Base-by-base conservation (phyloP, 2,888 invertebrate genomes). In the Oscheius sp. region DNA sequence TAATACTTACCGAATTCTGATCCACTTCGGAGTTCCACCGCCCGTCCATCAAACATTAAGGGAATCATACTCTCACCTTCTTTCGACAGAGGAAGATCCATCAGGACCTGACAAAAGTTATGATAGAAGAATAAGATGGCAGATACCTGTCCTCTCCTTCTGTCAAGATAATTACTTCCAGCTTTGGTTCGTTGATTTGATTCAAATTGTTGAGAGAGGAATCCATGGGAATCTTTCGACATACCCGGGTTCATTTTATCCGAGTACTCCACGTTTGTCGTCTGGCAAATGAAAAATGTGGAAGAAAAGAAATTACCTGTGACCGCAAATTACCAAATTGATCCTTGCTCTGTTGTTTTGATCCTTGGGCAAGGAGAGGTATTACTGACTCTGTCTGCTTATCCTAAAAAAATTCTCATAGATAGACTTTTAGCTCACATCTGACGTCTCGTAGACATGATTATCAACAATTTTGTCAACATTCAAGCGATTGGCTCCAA, bases 151-250 rank as follows among this genome's bases (percentile, higher is more conserved):
- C 70, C 66, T 61, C 77, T 50, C 33, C 77, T 62, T 44, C 72
- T 74, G 63, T 83, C 83, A 28, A 83, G 67, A 9, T 82, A 64
- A 61, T 80, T 77, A 50, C 77, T 80, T 33, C 83, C 83, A 17
- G 83, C 83, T 17, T 78, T 80, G 38, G 72, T 74, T 20, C 72
- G 71, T 3, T 74, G 70, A 45, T 80, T 81, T 8, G 80, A 71
- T 33, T 77, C 68, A 45, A 83, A 83, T 57, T 83, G 83, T 2
- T 80, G 70, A 14, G 80, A 79, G 26, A 83, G 69, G 68, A 82
- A 80, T 6, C 73, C 70, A 38, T 82, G 75, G 0, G 82, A 82
- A n/a, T 81, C 76, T 1, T 49, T 72, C 6, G 70, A 77, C 66
- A 75, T 75, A 56, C 78, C 80, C 8, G 76, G 75, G 26, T 70